Evolutionary conservation across 2,888 invertebrate genomes (phyloP).

Genomic region (Octodonta nipae): DNA sequence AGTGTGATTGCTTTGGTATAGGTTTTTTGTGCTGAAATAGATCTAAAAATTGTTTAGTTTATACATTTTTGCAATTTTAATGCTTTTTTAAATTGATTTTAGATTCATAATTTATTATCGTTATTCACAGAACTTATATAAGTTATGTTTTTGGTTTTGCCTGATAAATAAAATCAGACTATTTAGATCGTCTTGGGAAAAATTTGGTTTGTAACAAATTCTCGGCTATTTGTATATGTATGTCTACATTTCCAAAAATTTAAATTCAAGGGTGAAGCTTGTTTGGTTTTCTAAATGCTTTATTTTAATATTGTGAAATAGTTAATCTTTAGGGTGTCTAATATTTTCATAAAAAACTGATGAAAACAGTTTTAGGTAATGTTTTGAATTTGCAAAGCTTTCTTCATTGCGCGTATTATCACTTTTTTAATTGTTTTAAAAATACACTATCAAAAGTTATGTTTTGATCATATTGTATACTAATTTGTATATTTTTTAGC

Average conservation of each 20-base stretch:
- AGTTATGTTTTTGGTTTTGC: neutral
- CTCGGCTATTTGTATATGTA: neutral
- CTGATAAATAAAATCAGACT: neutral
- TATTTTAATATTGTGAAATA: neutral
- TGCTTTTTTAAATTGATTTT: no score
- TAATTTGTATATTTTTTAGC: constrained; percentile 30
- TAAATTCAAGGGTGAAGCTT: no score
- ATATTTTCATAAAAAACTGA: neutral
- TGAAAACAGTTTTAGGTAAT: neutral
- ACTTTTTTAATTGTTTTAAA: neutral
- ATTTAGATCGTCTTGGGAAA: neutral
- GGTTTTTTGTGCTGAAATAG: no score
- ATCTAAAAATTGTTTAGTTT: no score
- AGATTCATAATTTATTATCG: constrained; percentile 1
- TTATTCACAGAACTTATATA: neutral
- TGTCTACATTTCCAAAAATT: no score
- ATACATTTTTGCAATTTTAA: no score
- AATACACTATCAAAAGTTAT: neutral
- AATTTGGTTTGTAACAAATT: constrained; percentile 2
- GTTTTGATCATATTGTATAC: constrained; percentile 2
- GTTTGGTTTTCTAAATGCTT: no score
- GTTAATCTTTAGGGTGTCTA: neutral
- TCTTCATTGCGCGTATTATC: neutral
- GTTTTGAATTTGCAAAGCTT: neutral
- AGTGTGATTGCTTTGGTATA: no score